Conservation (phyloP, 2,113 vertebrate genomes). For the Centrocercus urophasianus region DNA sequence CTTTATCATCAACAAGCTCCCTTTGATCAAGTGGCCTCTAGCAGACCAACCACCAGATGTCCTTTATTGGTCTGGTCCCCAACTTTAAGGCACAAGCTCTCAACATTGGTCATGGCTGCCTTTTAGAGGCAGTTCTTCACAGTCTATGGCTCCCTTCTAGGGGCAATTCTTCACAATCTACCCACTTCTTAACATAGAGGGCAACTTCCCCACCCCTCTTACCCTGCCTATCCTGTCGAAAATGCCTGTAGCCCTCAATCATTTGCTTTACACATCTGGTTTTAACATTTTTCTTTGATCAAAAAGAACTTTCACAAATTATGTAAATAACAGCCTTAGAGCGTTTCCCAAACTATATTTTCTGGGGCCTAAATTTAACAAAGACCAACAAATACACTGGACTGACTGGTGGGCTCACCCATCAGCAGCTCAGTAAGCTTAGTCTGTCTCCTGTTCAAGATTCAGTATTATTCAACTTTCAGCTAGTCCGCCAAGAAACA, state of each 20-base stretch:
- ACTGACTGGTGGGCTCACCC: neutral
- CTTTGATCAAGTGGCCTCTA: neutral
- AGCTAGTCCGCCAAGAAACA: neutral
- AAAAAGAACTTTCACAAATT: neutral
- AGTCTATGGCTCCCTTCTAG: too few relatives aligned
- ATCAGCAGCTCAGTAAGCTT: neutral
- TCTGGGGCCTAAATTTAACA: neutral
- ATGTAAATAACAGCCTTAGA: neutral
- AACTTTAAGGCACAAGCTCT: neutral
- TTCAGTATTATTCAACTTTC: neutral
- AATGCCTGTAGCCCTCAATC: too few relatives aligned
- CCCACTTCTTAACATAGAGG: too few relatives aligned
- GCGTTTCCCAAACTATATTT: neutral
- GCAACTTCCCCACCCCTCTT: too few relatives aligned
- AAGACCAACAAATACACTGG: neutral
- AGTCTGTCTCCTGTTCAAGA: neutral
- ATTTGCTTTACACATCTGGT: neutral
- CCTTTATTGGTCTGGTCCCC: neutral
- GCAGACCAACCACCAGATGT: neutral
- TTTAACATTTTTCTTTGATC: neutral
- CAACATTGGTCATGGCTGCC: too few relatives aligned
- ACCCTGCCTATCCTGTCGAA: too few relatives aligned
- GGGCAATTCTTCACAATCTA: too few relatives aligned
- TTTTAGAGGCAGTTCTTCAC: too few relatives aligned
- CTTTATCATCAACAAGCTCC: neutral